Evolutionary conservation across 2,797 vertebrate genomes (phyloP), one percentile per base, ranked within the genome.

Genomic region (Chelidonichthys spinosus): DNA sequence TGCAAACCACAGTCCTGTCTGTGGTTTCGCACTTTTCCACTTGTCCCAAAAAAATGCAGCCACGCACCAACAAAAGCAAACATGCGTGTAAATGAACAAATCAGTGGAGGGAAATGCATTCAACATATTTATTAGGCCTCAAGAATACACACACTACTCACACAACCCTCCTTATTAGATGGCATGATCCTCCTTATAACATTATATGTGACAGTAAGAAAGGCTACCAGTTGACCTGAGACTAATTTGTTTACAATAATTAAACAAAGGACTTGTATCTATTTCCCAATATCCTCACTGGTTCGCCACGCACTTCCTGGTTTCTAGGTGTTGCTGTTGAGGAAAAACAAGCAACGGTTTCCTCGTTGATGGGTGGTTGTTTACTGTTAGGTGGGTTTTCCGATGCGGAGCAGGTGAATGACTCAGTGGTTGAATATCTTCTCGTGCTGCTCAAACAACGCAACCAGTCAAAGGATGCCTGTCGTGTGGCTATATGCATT

Each of bases 361-460:
- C 85, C 79, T 85, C 81, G 70, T 81, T 58, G 43, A 65, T 1
- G 3, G 2, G 35, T 39, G 47, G 64, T 76, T 87, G 74, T 81
- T 85, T 77, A 73, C 63, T 67, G 40, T 36, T 42, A 69, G 53
- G 37, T 0, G 0, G 6, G 33, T 37, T 63, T 35, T 69, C 59
- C 25, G 74, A 74, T 55, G 39, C 61, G 73, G 67, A 88, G 67
- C 92, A 95, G 93, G 89, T 93, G 92, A 73, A 7, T 92, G 92
- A 94, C 84, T 92, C 91, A 94, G 58, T 36, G 15, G 33, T 86
- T 86, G 81, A 67, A 63, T 88, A 87, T 89, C 89, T 87, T 90
- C 84, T 17, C 69, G 58, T 52, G 89, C 88, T 88, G 90, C 75
- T 90, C 62, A 85, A 94, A 89, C 90, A 92, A 90, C 94, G 88